phyloP scores from a whole-genome alignment of 1,140 invertebrate genomes.

The Neotoxoptera formosana region DNA sequence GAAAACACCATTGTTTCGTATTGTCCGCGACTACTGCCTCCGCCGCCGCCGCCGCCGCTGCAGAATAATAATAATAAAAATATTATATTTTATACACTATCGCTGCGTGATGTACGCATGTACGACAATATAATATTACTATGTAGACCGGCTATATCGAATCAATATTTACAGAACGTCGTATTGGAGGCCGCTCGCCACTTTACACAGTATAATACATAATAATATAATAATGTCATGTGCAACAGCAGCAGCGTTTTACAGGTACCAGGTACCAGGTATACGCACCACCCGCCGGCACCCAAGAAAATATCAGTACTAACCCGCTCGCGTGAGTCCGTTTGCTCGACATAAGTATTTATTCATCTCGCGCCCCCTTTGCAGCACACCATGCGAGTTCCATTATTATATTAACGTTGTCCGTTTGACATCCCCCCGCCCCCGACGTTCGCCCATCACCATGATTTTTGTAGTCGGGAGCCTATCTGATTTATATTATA shows the following conservation, averaged over 20 bases:
- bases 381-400: background rate
- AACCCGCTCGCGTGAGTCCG: background rate
- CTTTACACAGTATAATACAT: background rate
- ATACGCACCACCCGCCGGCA: background rate
- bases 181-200: background rate
- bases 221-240: background rate
- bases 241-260: background rate
- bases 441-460: too few relatives aligned
- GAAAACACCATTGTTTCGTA: background rate
- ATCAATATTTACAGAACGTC: constrained; percentile 29
- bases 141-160: background rate
- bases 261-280: background rate
- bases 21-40: background rate
- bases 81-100: background rate
- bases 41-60: background rate
- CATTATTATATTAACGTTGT: background rate
- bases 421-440: background rate
- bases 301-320: background rate
- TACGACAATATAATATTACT: background rate
- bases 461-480: background rate
- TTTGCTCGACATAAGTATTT: background rate
- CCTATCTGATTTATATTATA: background rate
- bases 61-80: background rate
- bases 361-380: background rate
- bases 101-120: background rate